These are phyloP conservation scores for Helicorthomorpha holstii DNA, from an alignment of 1,140 invertebrate species.

Conservation along the genomic window DNA sequence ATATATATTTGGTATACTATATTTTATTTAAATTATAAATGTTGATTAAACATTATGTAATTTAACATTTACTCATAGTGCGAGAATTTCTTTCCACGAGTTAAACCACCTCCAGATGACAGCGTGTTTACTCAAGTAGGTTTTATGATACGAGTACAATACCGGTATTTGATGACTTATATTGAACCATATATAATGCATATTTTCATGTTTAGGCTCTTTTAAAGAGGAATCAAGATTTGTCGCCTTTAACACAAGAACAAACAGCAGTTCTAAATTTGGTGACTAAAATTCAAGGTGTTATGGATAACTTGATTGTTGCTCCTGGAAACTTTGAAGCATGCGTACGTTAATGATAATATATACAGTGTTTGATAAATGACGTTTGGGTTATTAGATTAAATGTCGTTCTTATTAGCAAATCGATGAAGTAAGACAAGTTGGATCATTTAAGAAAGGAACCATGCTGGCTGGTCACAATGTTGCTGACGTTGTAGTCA, in stretches of 20 bases:
- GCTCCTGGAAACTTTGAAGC: slow-evolving; percentile 85
- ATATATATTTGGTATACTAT: slow-evolving; percentile 44
- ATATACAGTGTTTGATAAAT: background rate
- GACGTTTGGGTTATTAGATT: too few species aligned
- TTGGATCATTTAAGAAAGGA: slow-evolving; percentile 95
- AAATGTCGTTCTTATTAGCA: too few species aligned
- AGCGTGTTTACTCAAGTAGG: slow-evolving; percentile 58
- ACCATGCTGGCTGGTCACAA: slow-evolving; percentile 92
- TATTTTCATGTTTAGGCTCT: slow-evolving; percentile 41
- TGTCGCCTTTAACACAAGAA: slow-evolving; percentile 73
- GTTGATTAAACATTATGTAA: background rate
- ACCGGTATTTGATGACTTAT: slow-evolving; percentile 1
- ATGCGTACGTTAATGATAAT: slow-evolving; percentile 53
- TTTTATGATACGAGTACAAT: slow-evolving; percentile 6
- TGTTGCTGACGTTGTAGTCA: slow-evolving; percentile 90
- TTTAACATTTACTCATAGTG: slow-evolving; percentile 28
- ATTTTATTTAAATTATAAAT: background rate
- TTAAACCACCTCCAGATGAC: slow-evolving; percentile 64
- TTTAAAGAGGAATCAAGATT: slow-evolving; percentile 72
- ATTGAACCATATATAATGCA: slow-evolving; percentile 6
- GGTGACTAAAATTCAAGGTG: slow-evolving; percentile 80
- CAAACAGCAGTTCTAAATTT: slow-evolving; percentile 78
- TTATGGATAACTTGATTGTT: slow-evolving; percentile 82
- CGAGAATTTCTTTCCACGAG: slow-evolving; percentile 70
- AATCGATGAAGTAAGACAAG: slow-evolving; percentile 87